Percentiles rank a stretch among this genome's conserved stretches.
Conservation (phyloP, 2,888 invertebrate genomes). For the Cyrtodaria siliqua region DNA sequence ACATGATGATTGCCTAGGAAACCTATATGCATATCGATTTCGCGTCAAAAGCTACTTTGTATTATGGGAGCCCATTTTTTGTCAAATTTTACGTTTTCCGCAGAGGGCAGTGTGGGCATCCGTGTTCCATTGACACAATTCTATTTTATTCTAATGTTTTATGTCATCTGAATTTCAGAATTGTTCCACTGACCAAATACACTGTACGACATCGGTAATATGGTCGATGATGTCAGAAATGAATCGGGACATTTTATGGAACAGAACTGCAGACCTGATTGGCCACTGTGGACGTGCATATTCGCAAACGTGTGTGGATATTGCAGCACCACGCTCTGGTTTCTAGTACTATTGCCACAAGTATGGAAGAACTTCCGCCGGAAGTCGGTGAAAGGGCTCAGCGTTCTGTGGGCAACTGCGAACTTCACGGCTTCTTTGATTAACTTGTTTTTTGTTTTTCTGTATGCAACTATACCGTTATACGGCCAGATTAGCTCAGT, state of each 20-base stretch:
- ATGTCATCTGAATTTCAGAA: too few species aligned
- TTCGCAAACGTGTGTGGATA: conserved; percentile 66
- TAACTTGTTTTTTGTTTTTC: conserved; percentile 70
- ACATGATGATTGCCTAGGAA: too few species aligned
- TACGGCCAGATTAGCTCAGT: conserved; percentile 68
- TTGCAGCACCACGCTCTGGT: conserved; percentile 69
- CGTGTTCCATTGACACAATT: too few species aligned
- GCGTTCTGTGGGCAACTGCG: conserved; percentile 69
- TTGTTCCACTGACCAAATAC: too few species aligned
- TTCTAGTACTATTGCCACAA: conserved; percentile 71
- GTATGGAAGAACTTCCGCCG: conserved; percentile 72
- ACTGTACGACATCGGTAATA: too few species aligned
- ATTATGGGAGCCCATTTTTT: too few species aligned
- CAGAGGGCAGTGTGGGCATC: too few species aligned
- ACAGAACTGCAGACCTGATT: conserved; percentile 65
- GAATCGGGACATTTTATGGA: too few species aligned
- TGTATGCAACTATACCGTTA: conserved; percentile 59
- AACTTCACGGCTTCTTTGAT: conserved; percentile 71
- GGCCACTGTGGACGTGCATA: conserved; percentile 68
- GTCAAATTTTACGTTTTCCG: too few species aligned
- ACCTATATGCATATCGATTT: too few species aligned
- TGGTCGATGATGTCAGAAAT: not conserved
- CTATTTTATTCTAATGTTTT: too few species aligned
- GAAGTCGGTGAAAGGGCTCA: conserved; percentile 69
- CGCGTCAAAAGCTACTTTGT: too few species aligned